phyloP scores from a whole-genome alignment of 2,888 invertebrate genomes.

The Eupithecia abbreviata region DNA sequence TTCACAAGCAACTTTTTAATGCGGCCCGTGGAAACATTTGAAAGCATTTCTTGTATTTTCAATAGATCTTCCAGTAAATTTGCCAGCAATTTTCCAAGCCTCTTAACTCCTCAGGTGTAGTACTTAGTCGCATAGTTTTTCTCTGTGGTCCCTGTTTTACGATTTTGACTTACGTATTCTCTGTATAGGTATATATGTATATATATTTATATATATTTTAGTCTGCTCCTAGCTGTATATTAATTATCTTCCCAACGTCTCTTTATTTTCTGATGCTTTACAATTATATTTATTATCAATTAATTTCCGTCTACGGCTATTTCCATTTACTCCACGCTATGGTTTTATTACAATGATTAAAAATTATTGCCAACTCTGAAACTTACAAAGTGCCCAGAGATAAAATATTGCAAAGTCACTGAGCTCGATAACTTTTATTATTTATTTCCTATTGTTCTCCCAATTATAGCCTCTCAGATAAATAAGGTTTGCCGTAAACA shows the following conservation, averaged over 20 bases:
- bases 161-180: not conserved
- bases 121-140: not conserved
- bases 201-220: not conserved
- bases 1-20: not conserved
- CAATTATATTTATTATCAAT: not conserved
- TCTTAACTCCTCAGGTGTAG: not conserved
- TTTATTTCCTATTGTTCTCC: slow-evolving; percentile 76
- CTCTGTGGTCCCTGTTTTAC: not conserved
- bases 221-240: not conserved
- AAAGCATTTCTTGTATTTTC: not conserved
- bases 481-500: slow-evolving; percentile 61
- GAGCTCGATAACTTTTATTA: slow-evolving; percentile 73
- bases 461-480: slow-evolving; percentile 22
- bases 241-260: not conserved
- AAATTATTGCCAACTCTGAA: slow-evolving; percentile 18
- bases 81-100: not conserved
- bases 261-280: not conserved
- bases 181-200: not conserved
- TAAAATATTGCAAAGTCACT: slow-evolving; percentile 13
- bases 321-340: not conserved
- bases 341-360: slow-evolving; percentile 13
- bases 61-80: not conserved
- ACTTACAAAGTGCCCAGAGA: slow-evolving; percentile 16
- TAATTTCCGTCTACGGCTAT: not conserved
- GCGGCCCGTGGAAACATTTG: not conserved